Evolutionary conservation across 2,113 vertebrate genomes (phyloP), one percentile per base, ranked within the genome.

Genomic region (Entelurus aequoreus): DNA sequence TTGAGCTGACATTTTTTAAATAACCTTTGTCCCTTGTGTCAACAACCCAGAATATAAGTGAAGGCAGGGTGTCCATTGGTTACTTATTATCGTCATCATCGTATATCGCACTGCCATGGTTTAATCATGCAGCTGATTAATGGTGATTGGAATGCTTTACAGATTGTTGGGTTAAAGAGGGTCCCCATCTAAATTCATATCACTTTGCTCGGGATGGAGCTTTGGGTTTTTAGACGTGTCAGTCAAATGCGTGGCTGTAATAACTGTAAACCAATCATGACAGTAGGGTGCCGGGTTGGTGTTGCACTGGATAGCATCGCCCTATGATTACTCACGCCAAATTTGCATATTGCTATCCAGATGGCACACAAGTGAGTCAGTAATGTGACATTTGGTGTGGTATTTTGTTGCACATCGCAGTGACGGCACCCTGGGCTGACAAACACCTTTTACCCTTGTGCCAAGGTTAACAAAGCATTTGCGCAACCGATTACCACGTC

Each of bases 291-390:
- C 21, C 46, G 6, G 46, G 13, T 53, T 13, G 9, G 21, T 49
- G 47, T 71, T 68, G 35, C 42, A 44, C 49, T 40, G 38, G 59
- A 57, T 19, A 15, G 60, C 54, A 62, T 52, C 5, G 16, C 48
- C 69, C 46, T 35, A 80, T 50, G 53, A 80, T 86, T 80, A 76
- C 72, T 77, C 80, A 75, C 54, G 48, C 68, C 54, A 62, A 48
- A 65, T 71, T 72, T 80, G 78, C 77, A 84, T 89, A 86, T 87
- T 82, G 78, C 81, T 78, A 81, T 84, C 84, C 89, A 89, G 88
- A 91, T 90, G 89, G 88, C 72, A 47, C 48, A 53, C 66, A 62
- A 80, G 77, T 90, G 89, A 91, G 76, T 91, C 88, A 89, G 75
- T 78, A 38, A 63, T 78, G 60, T 90, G 90, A 89, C 88, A 90